Percentiles rank a stretch among this genome's conserved stretches.
phyloP scores from a whole-genome alignment of 2,888 invertebrate species.

The Molorchus minor region DNA sequence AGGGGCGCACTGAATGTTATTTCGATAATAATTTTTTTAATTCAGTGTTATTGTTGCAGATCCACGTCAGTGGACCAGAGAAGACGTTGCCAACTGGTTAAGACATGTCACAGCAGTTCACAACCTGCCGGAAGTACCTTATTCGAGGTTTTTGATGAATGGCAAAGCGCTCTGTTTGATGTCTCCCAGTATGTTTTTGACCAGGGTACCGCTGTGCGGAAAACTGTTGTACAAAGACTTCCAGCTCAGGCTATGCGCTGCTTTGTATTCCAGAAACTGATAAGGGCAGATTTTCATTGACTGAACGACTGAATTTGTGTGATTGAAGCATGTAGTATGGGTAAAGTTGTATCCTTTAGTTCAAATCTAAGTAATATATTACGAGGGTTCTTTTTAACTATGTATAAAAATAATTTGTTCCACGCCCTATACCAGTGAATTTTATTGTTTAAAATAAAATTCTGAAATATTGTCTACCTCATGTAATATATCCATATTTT shows the following conservation, averaged over 20 bases:
- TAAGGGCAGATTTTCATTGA: background rate
- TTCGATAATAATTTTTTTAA: background rate
- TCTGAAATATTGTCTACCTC: conserved; percentile 16
- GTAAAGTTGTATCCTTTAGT: too few species aligned
- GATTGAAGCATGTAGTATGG: background rate
- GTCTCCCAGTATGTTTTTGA: conserved; percentile 78
- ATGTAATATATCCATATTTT: too few species aligned
- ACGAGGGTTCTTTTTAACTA: too few species aligned
- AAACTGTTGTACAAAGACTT: conserved; percentile 76
- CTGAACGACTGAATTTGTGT: background rate
- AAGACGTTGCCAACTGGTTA: conserved; percentile 76
- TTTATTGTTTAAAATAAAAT: too few species aligned
- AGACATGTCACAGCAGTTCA: conserved; percentile 68
- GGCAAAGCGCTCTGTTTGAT: conserved; percentile 82
- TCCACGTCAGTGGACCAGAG: conserved; percentile 76
- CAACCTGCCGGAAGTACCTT: conserved; percentile 66
- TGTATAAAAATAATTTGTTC: too few species aligned
- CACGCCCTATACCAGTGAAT: too few species aligned
- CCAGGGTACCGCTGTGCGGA: conserved; percentile 74
- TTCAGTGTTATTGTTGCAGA: conserved; percentile 63
- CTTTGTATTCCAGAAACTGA: conserved; percentile 64
- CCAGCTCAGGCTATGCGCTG: conserved; percentile 74
- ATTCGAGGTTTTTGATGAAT: conserved; percentile 79
- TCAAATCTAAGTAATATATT: too few species aligned
- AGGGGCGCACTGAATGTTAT: background rate